Conservation (phyloP, 2,888 invertebrate species). For the Spisula solida region DNA sequence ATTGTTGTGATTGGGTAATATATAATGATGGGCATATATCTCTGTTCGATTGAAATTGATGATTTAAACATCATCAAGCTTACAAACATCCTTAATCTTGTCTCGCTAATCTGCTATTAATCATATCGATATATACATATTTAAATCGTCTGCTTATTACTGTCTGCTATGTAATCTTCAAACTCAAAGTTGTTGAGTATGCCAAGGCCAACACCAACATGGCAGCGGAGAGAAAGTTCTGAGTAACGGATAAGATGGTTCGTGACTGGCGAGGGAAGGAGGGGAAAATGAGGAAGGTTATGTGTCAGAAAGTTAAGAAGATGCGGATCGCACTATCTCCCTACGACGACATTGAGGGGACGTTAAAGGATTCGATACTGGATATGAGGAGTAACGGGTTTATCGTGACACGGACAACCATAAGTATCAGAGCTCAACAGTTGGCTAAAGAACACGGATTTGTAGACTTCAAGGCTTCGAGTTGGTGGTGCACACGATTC, state of each 20-base stretch:
- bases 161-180: background rate
- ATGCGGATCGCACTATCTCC: conserved; percentile 35
- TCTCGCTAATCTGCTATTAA: too few species aligned
- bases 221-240: conserved; percentile 44
- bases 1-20: too few species aligned
- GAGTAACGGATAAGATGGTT: conserved; percentile 46
- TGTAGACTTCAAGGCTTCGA: conserved; percentile 52
- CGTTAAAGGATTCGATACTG: conserved; percentile 47
- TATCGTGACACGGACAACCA: conserved; percentile 39
- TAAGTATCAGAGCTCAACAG: conserved; percentile 42
- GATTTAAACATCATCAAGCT: too few species aligned
- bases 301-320: conserved; percentile 80
- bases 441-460: conserved; percentile 40
- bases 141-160: too few species aligned
- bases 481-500: conserved; percentile 50
- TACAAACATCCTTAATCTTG: too few species aligned
- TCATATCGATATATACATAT: too few species aligned
- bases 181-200: conserved; percentile 23
- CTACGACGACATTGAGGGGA: conserved; percentile 47
- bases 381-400: conserved; percentile 33
- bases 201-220: conserved; percentile 40
- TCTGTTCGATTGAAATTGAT: too few species aligned
- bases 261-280: conserved; percentile 48
- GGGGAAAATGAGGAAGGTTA: conserved; percentile 25
- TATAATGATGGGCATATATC: too few species aligned